Conservation (phyloP, 2,888 invertebrate species). For the Uloborus plumipes region DNA sequence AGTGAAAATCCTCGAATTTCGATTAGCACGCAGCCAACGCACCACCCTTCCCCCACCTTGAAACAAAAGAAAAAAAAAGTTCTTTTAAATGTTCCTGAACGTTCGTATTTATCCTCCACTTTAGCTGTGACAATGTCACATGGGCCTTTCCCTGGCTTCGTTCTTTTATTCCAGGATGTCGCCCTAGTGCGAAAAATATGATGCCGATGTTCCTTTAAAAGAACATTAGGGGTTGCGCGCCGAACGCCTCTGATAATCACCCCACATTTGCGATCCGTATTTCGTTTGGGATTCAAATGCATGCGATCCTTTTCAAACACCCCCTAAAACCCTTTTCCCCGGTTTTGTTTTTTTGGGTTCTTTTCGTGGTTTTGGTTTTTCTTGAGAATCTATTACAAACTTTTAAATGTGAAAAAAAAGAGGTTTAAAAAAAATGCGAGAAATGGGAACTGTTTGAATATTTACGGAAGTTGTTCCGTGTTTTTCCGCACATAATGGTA, state of each 20-base stretch:
- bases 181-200: conserved; percentile 59
- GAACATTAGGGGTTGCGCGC: conserved; percentile 58
- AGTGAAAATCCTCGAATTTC: conserved; percentile 61
- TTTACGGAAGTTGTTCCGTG: not conserved
- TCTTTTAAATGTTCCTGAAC: conserved; percentile 53
- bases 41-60: conserved; percentile 7
- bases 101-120: conserved; percentile 47
- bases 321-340: not conserved
- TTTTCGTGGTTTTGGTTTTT: conserved; percentile 7
- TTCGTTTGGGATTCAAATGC: conserved; percentile 63
- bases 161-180: conserved; percentile 19
- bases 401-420: conserved; percentile 4
- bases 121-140: conserved; percentile 45
- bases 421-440: not conserved
- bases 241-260: conserved; percentile 54
- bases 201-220: conserved; percentile 61
- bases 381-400: conserved; percentile 40
- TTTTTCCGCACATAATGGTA: too few relatives aligned
- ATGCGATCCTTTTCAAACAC: conserved; percentile 19
- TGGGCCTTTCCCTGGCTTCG: conserved; percentile 4
- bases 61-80: conserved; percentile 27
- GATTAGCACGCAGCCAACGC: conserved; percentile 44
- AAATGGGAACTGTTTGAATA: conserved; percentile 6
- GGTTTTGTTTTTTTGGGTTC: not conserved
- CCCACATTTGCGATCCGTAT: conserved; percentile 47